A percentile compares a stretch with the other conserved stretches of the same genome.
These are phyloP conservation scores for Apodemia zela DNA, from an alignment of 2,888 invertebrate genomes.

Conservation along the genomic window DNA sequence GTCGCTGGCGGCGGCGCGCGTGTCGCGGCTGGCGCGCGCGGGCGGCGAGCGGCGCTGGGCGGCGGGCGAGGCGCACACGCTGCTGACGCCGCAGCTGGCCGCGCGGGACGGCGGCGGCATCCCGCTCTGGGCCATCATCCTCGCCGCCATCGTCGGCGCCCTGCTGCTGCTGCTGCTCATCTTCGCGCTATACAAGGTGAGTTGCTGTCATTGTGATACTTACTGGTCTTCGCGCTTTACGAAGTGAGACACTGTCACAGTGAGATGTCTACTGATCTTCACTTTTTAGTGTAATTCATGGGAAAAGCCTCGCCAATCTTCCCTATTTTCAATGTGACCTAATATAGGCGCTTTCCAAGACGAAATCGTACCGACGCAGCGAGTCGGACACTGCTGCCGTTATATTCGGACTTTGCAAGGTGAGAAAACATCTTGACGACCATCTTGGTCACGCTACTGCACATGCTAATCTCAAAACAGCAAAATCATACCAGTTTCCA, in stretches of 20 bases:
- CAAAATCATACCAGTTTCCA: too few relatives aligned
- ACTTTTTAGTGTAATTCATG: too few relatives aligned
- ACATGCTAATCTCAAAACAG: too few relatives aligned
- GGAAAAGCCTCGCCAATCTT: too few relatives aligned
- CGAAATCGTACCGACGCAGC: too few relatives aligned
- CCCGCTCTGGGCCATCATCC: slow-evolving; percentile 92
- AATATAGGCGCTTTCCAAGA: too few relatives aligned
- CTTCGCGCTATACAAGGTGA: slow-evolving; percentile 90
- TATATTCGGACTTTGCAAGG: too few relatives aligned
- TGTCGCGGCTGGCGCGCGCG: slow-evolving; percentile 86
- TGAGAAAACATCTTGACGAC: too few relatives aligned
- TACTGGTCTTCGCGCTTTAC: slow-evolving; percentile 89
- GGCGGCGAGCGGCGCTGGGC: slow-evolving; percentile 83
- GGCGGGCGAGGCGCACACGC: slow-evolving; percentile 86
- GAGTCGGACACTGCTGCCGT: too few relatives aligned
- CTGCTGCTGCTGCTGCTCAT: slow-evolving; percentile 88
- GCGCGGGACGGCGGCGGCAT: slow-evolving; percentile 84
- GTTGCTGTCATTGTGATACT: slow-evolving; percentile 6
- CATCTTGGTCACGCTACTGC: too few relatives aligned
- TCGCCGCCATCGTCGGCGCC: slow-evolving; percentile 91
- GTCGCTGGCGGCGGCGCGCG: slow-evolving; percentile 86
- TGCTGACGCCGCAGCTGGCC: slow-evolving; percentile 83
- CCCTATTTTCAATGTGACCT: too few relatives aligned
- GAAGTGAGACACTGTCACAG: slow-evolving; percentile 81
- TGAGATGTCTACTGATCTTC: slow-evolving; percentile 82